phyloP scores from a whole-genome alignment of 2,888 invertebrate genomes.

The Timema podura region DNA sequence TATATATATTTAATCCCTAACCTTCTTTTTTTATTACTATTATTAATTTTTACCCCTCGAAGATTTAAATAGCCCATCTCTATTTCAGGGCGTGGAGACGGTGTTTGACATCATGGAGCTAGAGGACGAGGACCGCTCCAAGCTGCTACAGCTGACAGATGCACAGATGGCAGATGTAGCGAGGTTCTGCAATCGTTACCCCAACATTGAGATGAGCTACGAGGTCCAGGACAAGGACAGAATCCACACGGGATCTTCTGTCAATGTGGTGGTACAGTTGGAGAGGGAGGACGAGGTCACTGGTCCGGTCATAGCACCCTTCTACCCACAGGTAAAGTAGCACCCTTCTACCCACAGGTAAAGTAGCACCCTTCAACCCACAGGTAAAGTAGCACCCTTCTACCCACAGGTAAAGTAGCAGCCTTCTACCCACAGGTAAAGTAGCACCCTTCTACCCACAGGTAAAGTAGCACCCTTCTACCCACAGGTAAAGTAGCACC shows the following conservation, averaged over 20 bases:
- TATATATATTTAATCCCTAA: too few relatives aligned
- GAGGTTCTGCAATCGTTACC: conserved; percentile 97
- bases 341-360: not conserved
- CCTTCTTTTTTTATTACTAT: too few relatives aligned
- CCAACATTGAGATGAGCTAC: conserved; percentile 94
- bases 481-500: too few relatives aligned
- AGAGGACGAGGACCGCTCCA: conserved; percentile 83
- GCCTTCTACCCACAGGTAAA: too few relatives aligned
- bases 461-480: too few relatives aligned
- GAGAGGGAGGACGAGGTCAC: conserved; percentile 96
- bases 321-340: conserved; percentile 81
- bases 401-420: too few relatives aligned
- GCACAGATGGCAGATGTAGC: conserved; percentile 97
- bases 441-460: too few relatives aligned
- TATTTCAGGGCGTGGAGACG: conserved; percentile 67
- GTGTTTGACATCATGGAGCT: conserved; percentile 95
- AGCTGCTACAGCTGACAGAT: conserved; percentile 74
- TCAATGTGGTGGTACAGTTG: conserved; percentile 84
- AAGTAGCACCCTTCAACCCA: too few relatives aligned
- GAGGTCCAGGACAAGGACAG: conserved; percentile 80
- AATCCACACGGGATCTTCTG: conserved; percentile 75
- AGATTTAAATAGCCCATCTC: too few relatives aligned
- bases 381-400: too few relatives aligned
- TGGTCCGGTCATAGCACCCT: conserved; percentile 96
- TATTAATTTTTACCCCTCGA: too few relatives aligned